Percentiles rank a stretch among this genome's conserved stretches.
Evolutionary conservation across 2,113 vertebrate genomes (phyloP).

Genomic region (Gallinago jamesoni): DNA sequence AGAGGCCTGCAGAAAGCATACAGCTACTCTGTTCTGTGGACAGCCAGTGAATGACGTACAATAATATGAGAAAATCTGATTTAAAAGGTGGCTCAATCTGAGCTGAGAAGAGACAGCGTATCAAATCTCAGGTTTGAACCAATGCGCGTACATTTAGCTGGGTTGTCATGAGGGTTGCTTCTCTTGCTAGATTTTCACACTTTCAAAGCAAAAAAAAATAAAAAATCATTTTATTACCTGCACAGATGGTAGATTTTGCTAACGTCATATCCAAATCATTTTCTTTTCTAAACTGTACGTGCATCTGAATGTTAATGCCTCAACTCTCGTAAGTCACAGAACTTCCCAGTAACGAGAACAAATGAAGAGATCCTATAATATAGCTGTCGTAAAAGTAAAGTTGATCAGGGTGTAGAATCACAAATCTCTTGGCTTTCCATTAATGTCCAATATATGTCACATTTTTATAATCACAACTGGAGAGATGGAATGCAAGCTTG

Average conservation of each 20-base stretch:
- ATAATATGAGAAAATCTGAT: not conserved
- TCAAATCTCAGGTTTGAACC: not conserved
- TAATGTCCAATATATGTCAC: not conserved
- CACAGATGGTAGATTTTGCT: constrained; percentile 42
- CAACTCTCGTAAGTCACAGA: not conserved
- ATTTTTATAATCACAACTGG: not conserved
- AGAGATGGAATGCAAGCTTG: not conserved
- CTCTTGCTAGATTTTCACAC: not conserved
- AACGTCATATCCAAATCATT: not conserved
- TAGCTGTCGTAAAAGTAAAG: not conserved
- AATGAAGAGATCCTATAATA: not conserved
- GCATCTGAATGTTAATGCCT: constrained; percentile 10
- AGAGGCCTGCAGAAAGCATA: not conserved
- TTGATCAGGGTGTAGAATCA: not conserved
- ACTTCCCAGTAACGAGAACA: not conserved
- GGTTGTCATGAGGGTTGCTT: not conserved
- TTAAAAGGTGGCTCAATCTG: not conserved
- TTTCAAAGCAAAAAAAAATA: not conserved
- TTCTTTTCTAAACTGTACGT: not conserved
- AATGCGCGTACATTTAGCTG: not conserved
- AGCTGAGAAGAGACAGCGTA: not conserved
- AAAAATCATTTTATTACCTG: constrained; percentile 16
- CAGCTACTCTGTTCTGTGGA: not conserved
- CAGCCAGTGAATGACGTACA: not conserved
- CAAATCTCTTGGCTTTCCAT: not conserved